Conservation (phyloP, 2,797 vertebrate genomes). For the Sus cebifrons region DNA sequence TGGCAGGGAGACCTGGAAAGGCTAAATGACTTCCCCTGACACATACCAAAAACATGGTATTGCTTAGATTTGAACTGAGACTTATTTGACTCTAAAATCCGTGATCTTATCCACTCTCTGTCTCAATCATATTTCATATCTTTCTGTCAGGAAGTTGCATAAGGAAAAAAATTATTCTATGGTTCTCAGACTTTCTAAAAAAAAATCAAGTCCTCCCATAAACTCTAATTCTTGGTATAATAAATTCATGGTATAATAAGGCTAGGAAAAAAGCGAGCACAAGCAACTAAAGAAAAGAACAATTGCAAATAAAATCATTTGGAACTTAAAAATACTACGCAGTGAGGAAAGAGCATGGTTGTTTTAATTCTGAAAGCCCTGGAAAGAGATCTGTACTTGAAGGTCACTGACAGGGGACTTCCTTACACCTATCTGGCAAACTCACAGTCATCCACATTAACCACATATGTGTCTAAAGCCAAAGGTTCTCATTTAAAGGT, state of each 20-base stretch:
- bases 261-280: neutral
- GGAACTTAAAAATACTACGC: conserved; percentile 84
- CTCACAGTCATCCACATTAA: conserved; percentile 86
- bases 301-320: conserved; percentile 77
- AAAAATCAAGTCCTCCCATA: conserved; percentile 22
- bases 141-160: conserved; percentile 14
- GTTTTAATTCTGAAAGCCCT: conserved; percentile 87
- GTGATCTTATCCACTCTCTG: neutral
- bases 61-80: conserved; percentile 45
- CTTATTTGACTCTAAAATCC: conserved; percentile 6
- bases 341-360: conserved; percentile 86
- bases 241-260: conserved; percentile 38
- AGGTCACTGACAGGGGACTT: conserved; percentile 84
- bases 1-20: neutral
- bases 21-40: conserved; percentile 43
- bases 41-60: neutral
- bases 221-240: conserved; percentile 60
- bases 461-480: conserved; percentile 84
- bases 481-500: conserved; percentile 72
- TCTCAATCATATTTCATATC: conserved; percentile 53
- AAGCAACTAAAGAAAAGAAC: conserved; percentile 51
- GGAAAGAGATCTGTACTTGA: conserved; percentile 86
- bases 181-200: conserved; percentile 56
- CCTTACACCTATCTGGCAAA: conserved; percentile 85
- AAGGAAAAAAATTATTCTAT: conserved; percentile 48